These are phyloP conservation scores for Tragelaphus strepsiceros DNA, from an alignment of 2,113 vertebrate genomes.

Conservation along the genomic window DNA sequence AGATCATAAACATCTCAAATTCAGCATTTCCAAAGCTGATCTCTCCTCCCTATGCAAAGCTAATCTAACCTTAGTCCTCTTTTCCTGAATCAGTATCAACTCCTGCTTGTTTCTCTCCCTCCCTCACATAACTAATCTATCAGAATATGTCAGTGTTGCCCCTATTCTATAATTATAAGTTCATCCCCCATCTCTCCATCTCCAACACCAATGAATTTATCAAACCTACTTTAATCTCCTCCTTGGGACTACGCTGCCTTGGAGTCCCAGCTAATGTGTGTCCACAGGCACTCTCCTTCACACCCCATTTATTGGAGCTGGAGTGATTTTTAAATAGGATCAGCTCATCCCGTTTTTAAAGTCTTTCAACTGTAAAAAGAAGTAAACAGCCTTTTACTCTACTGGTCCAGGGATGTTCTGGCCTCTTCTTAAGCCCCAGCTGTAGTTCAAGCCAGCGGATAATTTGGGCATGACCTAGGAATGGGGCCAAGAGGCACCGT, in stretches of 20 bases:
- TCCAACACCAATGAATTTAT: not conserved
- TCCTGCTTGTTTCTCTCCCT: not conserved
- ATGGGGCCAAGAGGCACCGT: not conserved
- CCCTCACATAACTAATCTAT: not conserved
- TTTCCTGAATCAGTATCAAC: not conserved
- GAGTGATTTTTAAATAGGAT: not conserved
- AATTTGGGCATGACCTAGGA: not conserved
- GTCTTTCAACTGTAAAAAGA: not conserved
- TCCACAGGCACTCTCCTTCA: not conserved
- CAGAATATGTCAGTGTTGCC: not conserved
- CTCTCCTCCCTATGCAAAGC: not conserved
- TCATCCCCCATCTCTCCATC: not conserved
- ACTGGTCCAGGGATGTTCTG: not conserved
- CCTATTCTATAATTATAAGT: not conserved
- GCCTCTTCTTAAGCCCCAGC: not conserved
- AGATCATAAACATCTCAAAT: not conserved
- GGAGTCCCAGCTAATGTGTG: not conserved
- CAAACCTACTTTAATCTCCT: not conserved
- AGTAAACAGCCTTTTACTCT: not conserved
- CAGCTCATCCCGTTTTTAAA: not conserved
- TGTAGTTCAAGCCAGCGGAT: not conserved
- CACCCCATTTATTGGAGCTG: not conserved
- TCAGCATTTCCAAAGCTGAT: not conserved
- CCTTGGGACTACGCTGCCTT: not conserved
- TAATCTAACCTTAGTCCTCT: not conserved